Evolutionary conservation across 1,140 invertebrate species (phyloP), one percentile per base, ranked within the genome.

Genomic region (Sweltsa coloradensis): DNA sequence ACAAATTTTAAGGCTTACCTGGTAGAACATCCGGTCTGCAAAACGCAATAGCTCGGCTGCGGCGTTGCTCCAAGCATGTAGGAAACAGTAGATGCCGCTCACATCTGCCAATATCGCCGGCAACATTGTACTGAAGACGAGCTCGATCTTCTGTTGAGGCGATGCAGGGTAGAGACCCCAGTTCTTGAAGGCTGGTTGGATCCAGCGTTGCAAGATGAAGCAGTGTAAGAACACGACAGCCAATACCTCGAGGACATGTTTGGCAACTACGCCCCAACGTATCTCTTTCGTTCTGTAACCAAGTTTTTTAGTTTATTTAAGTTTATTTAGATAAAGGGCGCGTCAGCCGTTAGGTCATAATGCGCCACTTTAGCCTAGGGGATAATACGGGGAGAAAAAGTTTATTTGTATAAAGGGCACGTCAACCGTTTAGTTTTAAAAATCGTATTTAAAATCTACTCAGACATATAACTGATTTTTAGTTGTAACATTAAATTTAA

Each of bases 1-100:
- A 36, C 4, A 5, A 13, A 16, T 13, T 5, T 37, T 23, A 19
- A 4, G 48, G 52, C 9, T n/a, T 29, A 47, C 81, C 67, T 78
- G 79, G 57, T 91, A 90, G 65, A 89, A 91, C 54, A 80, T 71
- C 47, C 88, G 69, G 63, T 95, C 91, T 4, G 79, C 86, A 65
- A 96, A 96, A 39, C 70, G 72, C 9, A 93, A 56, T 62, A 94
- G 74, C 65, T 96, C 91, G 3, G 88, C 85, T 57, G 81, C 86
- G 6, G 83, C 82, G 67, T 95, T 96, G 55, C 87, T 70, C 85
- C 88, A 94, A 0, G 81, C 78, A 61, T 96, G 91, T 2, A 95
- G 63, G 1, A 96, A 66, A 39, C 81, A 75, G 66, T 90, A 95
- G 63, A 94, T 94, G 5, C 74, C 80, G 43, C 81, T 76, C 3